Base-by-base conservation (phyloP, 2,888 invertebrate genomes). In the Pollenia labialis region DNA sequence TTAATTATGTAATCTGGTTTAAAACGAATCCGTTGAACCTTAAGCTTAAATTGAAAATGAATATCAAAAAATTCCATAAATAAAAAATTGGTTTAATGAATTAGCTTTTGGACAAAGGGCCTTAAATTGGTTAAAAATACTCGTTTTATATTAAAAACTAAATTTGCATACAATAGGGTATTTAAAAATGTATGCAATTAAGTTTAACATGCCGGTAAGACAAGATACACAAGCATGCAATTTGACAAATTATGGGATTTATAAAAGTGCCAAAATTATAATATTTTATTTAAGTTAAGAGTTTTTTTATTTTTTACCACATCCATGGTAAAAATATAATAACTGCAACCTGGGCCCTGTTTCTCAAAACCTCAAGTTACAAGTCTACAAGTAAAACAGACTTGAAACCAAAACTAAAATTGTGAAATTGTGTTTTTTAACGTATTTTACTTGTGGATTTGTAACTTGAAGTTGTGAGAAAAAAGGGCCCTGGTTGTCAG, bases 231-330 rank as follows among this genome's bases (percentile, higher is more conserved):
- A 14, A 42, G 42, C 54, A 71, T 23, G 71, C 44, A 71, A 71
- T 56, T 54, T 56, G 71, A 71, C 44, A 56, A 56, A 71, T 71
- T 71, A 56, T 56, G 14, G 18, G 42, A 71, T 54, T 71, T 54
- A 71, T 71, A 71, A 71, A 71, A 52, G 52, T 54, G 44, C 40
- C 71, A 71, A 16, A 1, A 18, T 62, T 16, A 62, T 8, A 58
- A 10, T n/a, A 42, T 16, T 42, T 14, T 44, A 40, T 42, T 10
- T 32, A 58, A 32, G n/a, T 23, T 23, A 9, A 58, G 18, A 23
- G 8, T 62, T 62, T 62, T 42, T 42, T 62, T 32, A 23, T 32
- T 32, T 6, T 32, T 32, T 32, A 32, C 6, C 6, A 32, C 6
- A 32, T 32, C 32, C 32, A 32, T 32, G 6, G 6, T 32, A 6